phyloP scores from a whole-genome alignment of 2,113 vertebrate species.

The Pterocles orientalis region DNA sequence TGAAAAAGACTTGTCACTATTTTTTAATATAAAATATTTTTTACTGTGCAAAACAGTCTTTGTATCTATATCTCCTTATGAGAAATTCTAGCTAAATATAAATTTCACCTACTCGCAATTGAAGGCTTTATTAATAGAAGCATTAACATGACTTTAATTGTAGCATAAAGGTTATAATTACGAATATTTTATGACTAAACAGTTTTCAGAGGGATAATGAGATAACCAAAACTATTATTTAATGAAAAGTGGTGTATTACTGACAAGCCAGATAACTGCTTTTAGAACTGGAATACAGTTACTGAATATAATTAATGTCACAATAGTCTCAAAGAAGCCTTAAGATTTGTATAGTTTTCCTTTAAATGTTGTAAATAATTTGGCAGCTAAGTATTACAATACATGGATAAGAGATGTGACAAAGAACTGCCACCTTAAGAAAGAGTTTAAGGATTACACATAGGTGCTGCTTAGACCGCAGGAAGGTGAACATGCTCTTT shows the following conservation, averaged over 20 bases:
- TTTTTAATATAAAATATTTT: neutral
- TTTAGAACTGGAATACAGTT: constrained; percentile 21
- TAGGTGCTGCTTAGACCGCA: constrained; percentile 44
- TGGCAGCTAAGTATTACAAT: constrained; percentile 31
- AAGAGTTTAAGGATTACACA: constrained; percentile 5
- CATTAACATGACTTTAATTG: neutral
- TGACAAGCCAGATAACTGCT: neutral
- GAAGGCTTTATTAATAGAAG: neutral
- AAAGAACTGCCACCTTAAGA: constrained; percentile 57
- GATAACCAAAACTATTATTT: constrained; percentile 20
- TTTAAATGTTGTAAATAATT: constrained; percentile 52
- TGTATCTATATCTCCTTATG: neutral
- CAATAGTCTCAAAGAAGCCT: neutral
- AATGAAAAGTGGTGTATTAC: neutral
- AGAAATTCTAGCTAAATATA: neutral
- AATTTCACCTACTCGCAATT: neutral
- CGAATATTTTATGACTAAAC: neutral
- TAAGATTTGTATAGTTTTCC: constrained; percentile 49
- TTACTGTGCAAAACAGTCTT: neutral
- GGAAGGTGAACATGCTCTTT: constrained; percentile 16
- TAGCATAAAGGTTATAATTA: neutral
- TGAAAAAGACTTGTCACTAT: neutral
- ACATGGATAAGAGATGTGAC: constrained; percentile 30
- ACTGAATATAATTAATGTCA: constrained; percentile 60
- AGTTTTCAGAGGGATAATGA: constrained; percentile 30